phyloP scores from a whole-genome alignment of 2,797 vertebrate genomes.

The Numenius phaeopus region DNA sequence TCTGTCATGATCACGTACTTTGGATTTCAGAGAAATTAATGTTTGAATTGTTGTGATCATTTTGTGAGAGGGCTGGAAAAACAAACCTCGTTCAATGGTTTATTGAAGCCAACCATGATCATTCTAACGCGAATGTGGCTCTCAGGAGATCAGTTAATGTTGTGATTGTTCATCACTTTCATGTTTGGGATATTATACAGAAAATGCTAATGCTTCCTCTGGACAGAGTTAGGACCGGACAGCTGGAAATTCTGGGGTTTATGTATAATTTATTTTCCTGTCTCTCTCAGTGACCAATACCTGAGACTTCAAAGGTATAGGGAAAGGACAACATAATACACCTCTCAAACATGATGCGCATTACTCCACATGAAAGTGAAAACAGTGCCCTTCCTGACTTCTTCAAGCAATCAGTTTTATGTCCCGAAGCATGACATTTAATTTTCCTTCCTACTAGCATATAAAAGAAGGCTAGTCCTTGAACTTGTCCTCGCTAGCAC shows the following conservation, averaged over 20 bases:
- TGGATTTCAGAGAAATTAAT: neutral
- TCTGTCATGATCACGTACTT: neutral
- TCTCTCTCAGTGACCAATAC: neutral
- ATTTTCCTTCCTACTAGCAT: conserved; percentile 28
- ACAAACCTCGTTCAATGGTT: neutral
- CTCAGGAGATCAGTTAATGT: neutral
- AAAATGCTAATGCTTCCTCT: neutral
- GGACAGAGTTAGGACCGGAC: neutral
- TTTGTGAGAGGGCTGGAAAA: neutral
- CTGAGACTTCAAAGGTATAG: conserved; percentile 2
- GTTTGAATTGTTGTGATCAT: neutral
- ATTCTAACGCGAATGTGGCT: neutral
- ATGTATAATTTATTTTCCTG: neutral
- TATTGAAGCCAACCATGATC: neutral
- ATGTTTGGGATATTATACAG: neutral
- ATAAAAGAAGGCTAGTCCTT: conserved; percentile 15
- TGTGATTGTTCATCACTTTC: neutral
- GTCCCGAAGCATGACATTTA: neutral
- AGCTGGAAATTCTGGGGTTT: neutral
- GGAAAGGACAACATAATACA: neutral
- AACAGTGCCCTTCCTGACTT: neutral
- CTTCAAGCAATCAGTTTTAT: conserved; percentile 16
- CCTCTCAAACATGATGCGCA: neutral
- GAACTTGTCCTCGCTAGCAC: conserved; percentile 24
- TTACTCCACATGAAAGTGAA: conserved; percentile 14